Evolutionary conservation across 2,797 vertebrate species (phyloP), one percentile per base, ranked within the genome.

Genomic region (Poliocrania exsul): DNA sequence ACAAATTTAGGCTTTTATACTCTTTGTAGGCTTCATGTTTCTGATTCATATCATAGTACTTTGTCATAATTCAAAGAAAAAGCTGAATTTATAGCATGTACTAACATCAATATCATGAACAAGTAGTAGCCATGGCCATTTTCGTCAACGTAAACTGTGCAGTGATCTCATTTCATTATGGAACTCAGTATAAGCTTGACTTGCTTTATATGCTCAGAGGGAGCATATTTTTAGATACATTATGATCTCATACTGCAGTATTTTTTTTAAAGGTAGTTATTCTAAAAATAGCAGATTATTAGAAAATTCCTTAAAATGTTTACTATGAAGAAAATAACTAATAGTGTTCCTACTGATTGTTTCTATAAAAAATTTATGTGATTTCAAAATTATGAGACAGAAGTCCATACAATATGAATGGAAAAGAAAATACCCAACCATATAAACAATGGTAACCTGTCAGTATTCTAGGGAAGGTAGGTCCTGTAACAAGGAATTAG

Each of bases 311-410:
- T 42, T 80, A 51, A 58, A 69, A 31, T 62, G 54, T 40, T 73
- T 33, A n/a, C 56, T 86, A 69, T 37, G 29, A 54, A 37, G 26
- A n/a, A 11, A 84, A 17, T 53, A 78, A 57, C 47, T 35, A 74
- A 35, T 56, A 88, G 11, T 53, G 13, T 53, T 10, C 1, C 8
- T 12, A 67, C 4, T 54, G 26, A 54, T 13, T 56, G 26, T 50
- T 57, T 46, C 54, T 13, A 44, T 16, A 8, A 71, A 61, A 65
- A 57, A 49, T 5, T 46, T 35, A 33, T 0, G 0, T 2, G 0
- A 56, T 92, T 85, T 93, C 21, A 70, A 51, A 88, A 74, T 54
- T 31, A 37, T 33, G 24, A 60, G 28, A 16, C 2, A 77, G 81
- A 93, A 67, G 8, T 12, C 49, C 5, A n/a, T 50, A 9, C 5